Percentiles rank a stretch among this genome's conserved stretches.
These are phyloP conservation scores for Speoplatyrhinus poulsoni DNA, from an alignment of 2,113 vertebrate species.

Conservation along the genomic window DNA sequence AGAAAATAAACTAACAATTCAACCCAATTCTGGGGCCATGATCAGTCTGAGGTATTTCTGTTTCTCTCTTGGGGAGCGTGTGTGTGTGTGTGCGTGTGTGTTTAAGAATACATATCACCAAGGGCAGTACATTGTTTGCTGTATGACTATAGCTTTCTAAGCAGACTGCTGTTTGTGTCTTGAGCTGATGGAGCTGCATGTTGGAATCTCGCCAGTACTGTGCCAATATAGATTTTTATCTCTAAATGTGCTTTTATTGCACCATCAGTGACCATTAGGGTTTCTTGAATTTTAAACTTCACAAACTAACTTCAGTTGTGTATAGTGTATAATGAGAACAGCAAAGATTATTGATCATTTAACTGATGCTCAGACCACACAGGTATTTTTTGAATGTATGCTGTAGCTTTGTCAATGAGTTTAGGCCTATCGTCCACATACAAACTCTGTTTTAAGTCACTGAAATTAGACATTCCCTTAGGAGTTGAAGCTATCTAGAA, in stretches of 20 bases:
- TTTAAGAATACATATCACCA: too few species aligned
- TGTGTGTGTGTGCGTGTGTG: background rate
- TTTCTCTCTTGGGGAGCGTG: background rate
- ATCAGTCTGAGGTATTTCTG: constrained; percentile 6
- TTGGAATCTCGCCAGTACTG: constrained; percentile 58
- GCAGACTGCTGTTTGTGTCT: constrained; percentile 28
- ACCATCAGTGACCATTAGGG: constrained; percentile 48
- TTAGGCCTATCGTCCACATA: too few species aligned
- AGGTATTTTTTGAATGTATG: too few species aligned
- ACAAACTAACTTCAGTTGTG: constrained; percentile 37
- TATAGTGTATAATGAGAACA: background rate
- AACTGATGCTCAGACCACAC: too few species aligned
- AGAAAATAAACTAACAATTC: constrained; percentile 31
- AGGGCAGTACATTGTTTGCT: background rate
- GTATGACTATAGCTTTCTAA: background rate
- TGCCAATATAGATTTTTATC: constrained; percentile 57
- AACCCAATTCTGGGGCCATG: constrained; percentile 21
- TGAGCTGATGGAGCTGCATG: constrained; percentile 36
- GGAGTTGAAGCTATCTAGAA: too few species aligned
- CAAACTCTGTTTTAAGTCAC: too few species aligned
- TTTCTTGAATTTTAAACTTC: constrained; percentile 43
- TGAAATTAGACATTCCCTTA: too few species aligned
- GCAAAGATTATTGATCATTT: constrained; percentile 3
- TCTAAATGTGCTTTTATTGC: constrained; percentile 49
- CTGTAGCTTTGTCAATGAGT: too few species aligned